A percentile compares a stretch with the other conserved stretches of the same genome.
These are phyloP conservation scores for Ondatra zibethicus DNA, from an alignment of 2,113 vertebrate genomes.

Conservation along the genomic window DNA sequence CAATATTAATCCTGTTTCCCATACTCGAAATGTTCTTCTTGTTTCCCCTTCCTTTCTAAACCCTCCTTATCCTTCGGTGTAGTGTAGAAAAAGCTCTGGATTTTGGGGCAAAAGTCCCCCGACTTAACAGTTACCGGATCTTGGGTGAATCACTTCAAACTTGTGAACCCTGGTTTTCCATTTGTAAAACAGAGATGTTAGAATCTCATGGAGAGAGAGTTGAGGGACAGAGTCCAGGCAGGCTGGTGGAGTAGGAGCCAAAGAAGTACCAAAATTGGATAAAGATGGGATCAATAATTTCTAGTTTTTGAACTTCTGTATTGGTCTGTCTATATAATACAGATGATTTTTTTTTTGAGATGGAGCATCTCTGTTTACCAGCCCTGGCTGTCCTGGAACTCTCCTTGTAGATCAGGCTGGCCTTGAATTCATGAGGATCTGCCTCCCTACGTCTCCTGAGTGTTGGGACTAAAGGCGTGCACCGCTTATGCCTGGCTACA, in stretches of 20 bases:
- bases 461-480: not conserved
- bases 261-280: not conserved
- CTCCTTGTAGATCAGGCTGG: not conserved
- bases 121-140: not conserved
- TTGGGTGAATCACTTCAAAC: not conserved
- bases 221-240: not conserved
- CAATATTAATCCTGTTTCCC: slow-evolving; percentile 69
- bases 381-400: not conserved
- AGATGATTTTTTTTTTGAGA: not conserved
- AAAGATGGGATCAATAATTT: not conserved
- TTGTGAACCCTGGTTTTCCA: not conserved
- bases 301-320: not conserved
- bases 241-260: not conserved
- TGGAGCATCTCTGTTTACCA: not conserved
- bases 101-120: not conserved
- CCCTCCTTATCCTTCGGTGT: not conserved
- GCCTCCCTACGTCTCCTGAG: not conserved
- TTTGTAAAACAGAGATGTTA: not conserved
- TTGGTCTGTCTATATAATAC: not conserved
- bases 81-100: not conserved
- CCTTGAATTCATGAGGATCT: not conserved
- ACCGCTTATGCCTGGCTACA: too few relatives aligned
- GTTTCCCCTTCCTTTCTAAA: not conserved
- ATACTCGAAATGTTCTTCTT: not conserved
- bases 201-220: not conserved